Base-by-base conservation (phyloP, 2,888 invertebrate species). In the Sphaerophoria taeniata region DNA sequence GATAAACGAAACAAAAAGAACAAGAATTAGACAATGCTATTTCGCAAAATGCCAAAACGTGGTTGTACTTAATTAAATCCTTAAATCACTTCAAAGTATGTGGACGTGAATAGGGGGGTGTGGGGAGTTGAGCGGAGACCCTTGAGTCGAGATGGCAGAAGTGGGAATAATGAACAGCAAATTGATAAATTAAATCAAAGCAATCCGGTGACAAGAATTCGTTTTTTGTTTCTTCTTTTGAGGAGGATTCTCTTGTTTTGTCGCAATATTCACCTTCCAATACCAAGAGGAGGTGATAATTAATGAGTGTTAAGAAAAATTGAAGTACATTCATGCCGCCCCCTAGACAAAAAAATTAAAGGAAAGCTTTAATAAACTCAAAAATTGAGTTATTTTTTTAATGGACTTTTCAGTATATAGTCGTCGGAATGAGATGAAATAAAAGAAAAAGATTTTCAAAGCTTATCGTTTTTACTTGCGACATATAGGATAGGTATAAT, bases 41-140 rank as follows among this genome's bases (percentile, higher is more conserved):
- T 53, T 51, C 51, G 24, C 36, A 67, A 36, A 51, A 77, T 55
- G 49, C 47, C 56, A 51, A 74, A 84, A 84, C 82, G 67, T 71
- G 71, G 67, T 75, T 72, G 84, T 84, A 71, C 80, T 84, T 84
- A 84, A 84, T 84, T 84, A 84, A 84, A 80, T 84, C 84, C 84
- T 80, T 84, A 84, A 84, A 84, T 84, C 84, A 84, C 80, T 84
- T 16, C 75, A 67, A 69, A 75, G 60, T 67, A 67, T 31, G 12
- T 67, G 16, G 0, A 36, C n/a, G 16, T 16, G 36, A 24, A 6
- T 5, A 6, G 4, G 12, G 7, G 2, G 4, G 36, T 14, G 16
- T 2, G 5, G 24, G 51, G 1, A 2, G 7, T 0, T 24, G 4
- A 24, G 24, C 14, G 7, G 7, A 9, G 24, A 4, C n/a, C n/a